These are phyloP conservation scores for Platysteira castanea DNA, from an alignment of 2,113 vertebrate species.

Conservation along the genomic window DNA sequence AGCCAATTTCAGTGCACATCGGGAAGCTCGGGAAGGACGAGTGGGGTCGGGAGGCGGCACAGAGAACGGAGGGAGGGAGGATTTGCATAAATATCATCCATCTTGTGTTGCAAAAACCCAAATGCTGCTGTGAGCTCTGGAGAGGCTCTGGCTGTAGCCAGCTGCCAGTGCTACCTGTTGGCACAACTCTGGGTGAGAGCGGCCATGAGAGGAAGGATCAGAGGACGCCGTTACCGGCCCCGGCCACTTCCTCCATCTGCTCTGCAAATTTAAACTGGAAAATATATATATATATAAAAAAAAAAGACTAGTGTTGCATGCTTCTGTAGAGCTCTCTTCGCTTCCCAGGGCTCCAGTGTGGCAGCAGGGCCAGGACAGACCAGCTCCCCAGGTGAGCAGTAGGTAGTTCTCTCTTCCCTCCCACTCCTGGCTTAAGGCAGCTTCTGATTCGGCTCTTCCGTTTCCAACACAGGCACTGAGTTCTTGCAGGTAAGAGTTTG, in stretches of 20 bases:
- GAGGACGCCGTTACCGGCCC: background rate
- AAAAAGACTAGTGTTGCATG: slow-evolving; percentile 34
- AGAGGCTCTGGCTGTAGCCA: background rate
- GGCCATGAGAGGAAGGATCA: slow-evolving; percentile 33
- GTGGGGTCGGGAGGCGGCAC: background rate
- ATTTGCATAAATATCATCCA: slow-evolving; percentile 66
- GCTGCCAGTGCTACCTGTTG: slow-evolving; percentile 47
- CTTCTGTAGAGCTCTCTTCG: slow-evolving; percentile 3
- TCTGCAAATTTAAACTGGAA: slow-evolving; percentile 16
- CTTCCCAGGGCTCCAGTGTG: background rate
- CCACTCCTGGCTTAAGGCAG: slow-evolving; percentile 56
- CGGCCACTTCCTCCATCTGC: slow-evolving; percentile 53
- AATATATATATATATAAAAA: background rate
- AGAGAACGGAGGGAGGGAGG: background rate
- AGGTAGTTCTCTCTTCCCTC: slow-evolving; percentile 3
- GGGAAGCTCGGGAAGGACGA: background rate
- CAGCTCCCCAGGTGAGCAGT: background rate
- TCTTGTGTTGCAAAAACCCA: slow-evolving; percentile 21
- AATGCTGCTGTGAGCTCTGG: slow-evolving; percentile 7
- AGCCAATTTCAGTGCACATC: slow-evolving; percentile 40
- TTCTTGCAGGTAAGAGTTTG: background rate
- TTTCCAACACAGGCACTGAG: slow-evolving; percentile 43
- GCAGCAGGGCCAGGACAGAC: background rate
- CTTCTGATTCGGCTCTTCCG: slow-evolving; percentile 7
- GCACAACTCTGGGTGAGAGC: slow-evolving; percentile 32